Evolutionary conservation across 2,113 vertebrate species (phyloP), one percentile per base, ranked within the genome.

Genomic region (Thunnus maccoyii): DNA sequence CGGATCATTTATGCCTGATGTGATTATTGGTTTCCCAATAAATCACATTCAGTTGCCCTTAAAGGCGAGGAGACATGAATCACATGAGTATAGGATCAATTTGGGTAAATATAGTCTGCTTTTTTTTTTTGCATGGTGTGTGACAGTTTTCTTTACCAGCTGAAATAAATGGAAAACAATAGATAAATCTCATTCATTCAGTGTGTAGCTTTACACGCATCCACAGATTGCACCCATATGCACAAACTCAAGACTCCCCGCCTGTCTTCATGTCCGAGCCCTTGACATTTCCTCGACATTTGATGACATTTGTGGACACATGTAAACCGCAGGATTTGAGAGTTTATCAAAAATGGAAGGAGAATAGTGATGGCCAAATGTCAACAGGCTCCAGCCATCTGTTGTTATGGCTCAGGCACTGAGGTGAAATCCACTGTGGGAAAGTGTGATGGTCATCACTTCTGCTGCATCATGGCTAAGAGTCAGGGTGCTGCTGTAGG

Each of bases 281-380:
- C 91, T 94, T 95, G 95, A 94, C 95, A 95, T 95, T 95, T 94
- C 56, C 81, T 76, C 56, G 93, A 94, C 94, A 95, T 95, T 95
- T 94, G 79, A 73, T 92, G 95, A 94, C 95, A 95, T 95, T 95
- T 95, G 76, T 85, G 82, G 76, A 91, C 85, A 91, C 77, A 65
- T 90, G 88, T 93, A 92, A 91, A 92, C 84, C 68, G 70, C 82
- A 71, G 67, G 80, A 73, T 77, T 76, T 87, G 86, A 70, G 84
- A 82, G 79, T 89, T 91, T 72, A 89, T 92, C 88, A 88, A 76
- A 89, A 86, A 62, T 71, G 56, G 70, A 80, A 44, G 55, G 64
- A 83, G 78, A 86, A 83, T 82, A 78, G 78, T 84, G 79, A 90
- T 56, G 74, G 61, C 60, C 81, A 93, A 94, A 94, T 94, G 92